These are phyloP conservation scores for Cantharis flavilabris DNA, from an alignment of 2,888 invertebrate genomes.

Conservation along the genomic window DNA sequence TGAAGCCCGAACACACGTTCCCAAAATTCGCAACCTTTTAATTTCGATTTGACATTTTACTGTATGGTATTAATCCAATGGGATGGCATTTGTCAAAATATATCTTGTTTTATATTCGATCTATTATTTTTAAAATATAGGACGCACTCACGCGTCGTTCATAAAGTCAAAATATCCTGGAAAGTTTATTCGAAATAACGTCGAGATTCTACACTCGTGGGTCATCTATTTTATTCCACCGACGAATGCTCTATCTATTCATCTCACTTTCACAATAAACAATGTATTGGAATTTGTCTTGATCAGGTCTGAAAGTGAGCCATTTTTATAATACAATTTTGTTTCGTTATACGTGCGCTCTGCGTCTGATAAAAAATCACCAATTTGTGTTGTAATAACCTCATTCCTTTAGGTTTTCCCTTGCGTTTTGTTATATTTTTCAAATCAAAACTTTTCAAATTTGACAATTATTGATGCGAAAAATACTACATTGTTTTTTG, in stretches of 20 bases:
- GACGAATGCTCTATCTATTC: constrained; percentile 25
- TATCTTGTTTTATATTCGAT: background rate
- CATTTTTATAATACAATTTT: constrained; percentile 49
- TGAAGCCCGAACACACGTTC: constrained; percentile 9
- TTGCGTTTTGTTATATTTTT: constrained; percentile 6
- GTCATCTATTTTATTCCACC: constrained; percentile 30
- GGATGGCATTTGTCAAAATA: constrained; percentile 18
- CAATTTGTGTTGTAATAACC: constrained; percentile 43
- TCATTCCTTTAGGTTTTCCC: constrained; percentile 15
- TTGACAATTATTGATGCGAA: background rate
- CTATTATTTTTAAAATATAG: background rate
- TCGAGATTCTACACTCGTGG: constrained; percentile 16
- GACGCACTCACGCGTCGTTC: background rate
- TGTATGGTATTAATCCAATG: constrained; percentile 14
- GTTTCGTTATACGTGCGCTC: constrained; percentile 41
- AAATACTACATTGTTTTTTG: background rate
- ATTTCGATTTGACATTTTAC: constrained; percentile 21
- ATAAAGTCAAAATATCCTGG: constrained; percentile 17
- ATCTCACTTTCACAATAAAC: constrained; percentile 47
- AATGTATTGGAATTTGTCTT: constrained; percentile 54
- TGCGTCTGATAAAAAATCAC: constrained; percentile 46
- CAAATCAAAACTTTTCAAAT: background rate
- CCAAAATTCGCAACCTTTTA: constrained; percentile 13
- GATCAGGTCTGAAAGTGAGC: constrained; percentile 48
- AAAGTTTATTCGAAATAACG: constrained; percentile 7